phyloP scores from a whole-genome alignment of 2,888 invertebrate species.

The Drosophila emarginata region DNA sequence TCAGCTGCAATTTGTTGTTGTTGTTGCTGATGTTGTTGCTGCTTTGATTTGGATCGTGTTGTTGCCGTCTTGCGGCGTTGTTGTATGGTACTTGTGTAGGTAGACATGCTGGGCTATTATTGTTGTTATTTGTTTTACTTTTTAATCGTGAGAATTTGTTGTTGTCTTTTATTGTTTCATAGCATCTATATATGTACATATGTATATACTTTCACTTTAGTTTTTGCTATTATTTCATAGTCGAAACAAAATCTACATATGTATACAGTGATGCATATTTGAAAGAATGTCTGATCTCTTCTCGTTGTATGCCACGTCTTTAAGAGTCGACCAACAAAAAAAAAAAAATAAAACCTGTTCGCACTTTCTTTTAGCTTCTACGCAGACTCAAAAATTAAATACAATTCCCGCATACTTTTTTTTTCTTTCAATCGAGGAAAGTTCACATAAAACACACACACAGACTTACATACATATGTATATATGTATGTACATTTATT shows the following conservation, averaged over 20 bases:
- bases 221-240: constrained; percentile 15
- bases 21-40: constrained; percentile 50
- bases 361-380: constrained; percentile 55
- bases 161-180: constrained; percentile 33
- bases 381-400: constrained; percentile 37
- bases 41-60: constrained; percentile 67
- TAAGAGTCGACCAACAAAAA: constrained; percentile 37
- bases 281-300: background rate
- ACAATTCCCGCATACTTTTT: constrained; percentile 18
- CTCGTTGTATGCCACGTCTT: constrained; percentile 26
- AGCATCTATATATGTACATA: background rate
- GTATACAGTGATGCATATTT: background rate
- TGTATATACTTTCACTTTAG: constrained; percentile 52
- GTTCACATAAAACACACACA: constrained; percentile 46
- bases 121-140: constrained; percentile 26
- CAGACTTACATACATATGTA: constrained; percentile 20
- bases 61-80: constrained; percentile 70
- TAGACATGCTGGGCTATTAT: constrained; percentile 54
- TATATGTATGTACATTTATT: background rate
- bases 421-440: constrained; percentile 54
- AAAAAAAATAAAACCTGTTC: constrained; percentile 50
- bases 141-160: constrained; percentile 49
- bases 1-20: constrained; percentile 57
- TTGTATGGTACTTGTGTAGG: constrained; percentile 55
- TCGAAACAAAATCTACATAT: constrained; percentile 1